These are phyloP conservation scores for Epinotia bilunana DNA, from an alignment of 2,888 invertebrate genomes.

Conservation along the genomic window DNA sequence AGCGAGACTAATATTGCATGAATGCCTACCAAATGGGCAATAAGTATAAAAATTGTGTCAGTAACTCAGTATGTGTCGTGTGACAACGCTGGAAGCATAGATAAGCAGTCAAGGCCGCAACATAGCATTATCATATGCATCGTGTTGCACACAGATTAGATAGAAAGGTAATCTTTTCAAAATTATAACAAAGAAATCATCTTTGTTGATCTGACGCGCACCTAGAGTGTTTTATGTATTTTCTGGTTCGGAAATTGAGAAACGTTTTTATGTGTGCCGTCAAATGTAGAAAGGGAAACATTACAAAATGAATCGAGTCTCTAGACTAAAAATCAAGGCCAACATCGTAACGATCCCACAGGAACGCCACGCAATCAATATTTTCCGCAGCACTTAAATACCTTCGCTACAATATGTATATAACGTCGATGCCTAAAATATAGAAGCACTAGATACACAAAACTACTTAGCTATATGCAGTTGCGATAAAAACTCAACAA, in stretches of 20 bases:
- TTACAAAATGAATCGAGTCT: not conserved
- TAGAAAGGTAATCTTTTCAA: slow-evolving; percentile 56
- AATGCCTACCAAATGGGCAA: slow-evolving; percentile 18
- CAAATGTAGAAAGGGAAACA: not conserved
- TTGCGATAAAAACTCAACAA: slow-evolving; percentile 44
- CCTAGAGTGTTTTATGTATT: not conserved
- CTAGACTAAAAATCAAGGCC: slow-evolving; percentile 1
- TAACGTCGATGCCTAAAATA: slow-evolving; percentile 16
- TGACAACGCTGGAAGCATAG: slow-evolving; percentile 48
- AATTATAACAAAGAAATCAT: slow-evolving; percentile 25
- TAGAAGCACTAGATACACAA: slow-evolving; percentile 13
- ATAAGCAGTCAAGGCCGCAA: slow-evolving; percentile 74
- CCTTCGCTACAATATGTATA: slow-evolving; percentile 3
- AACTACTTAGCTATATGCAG: slow-evolving; percentile 20
- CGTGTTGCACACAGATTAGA: slow-evolving; percentile 71
- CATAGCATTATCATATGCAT: slow-evolving; percentile 63
- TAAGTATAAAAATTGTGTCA: slow-evolving; percentile 44
- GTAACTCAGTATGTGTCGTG: slow-evolving; percentile 44
- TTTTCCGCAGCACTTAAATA: not conserved
- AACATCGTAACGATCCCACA: not conserved
- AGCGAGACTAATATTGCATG: not conserved
- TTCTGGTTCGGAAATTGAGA: not conserved
- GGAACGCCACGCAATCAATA: not conserved
- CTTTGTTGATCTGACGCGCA: slow-evolving; percentile 1
- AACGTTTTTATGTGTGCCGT: not conserved